These are phyloP conservation scores for Medauroidea extradentata DNA, from an alignment of 1,140 invertebrate genomes.

Conservation along the genomic window DNA sequence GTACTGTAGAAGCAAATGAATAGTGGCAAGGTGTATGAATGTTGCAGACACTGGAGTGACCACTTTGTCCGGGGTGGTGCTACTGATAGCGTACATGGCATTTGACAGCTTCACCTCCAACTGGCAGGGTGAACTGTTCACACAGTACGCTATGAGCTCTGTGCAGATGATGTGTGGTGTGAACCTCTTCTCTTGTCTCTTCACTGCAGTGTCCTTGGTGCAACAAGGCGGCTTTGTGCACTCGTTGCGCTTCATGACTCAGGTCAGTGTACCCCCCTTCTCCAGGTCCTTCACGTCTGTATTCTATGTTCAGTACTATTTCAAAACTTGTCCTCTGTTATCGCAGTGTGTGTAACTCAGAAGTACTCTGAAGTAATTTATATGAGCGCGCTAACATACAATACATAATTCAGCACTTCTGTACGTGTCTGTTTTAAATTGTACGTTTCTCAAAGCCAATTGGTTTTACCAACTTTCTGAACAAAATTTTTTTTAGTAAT, in stretches of 20 bases:
- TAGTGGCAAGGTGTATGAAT: too few relatives aligned
- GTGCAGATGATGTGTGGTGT: constrained; percentile 98
- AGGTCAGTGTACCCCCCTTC: constrained; percentile 41
- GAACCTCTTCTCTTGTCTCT: constrained; percentile 90
- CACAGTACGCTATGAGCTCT: constrained; percentile 72
- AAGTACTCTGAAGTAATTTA: too few relatives aligned
- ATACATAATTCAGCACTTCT: too few relatives aligned
- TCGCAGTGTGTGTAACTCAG: too few relatives aligned
- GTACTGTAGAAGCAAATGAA: too few relatives aligned
- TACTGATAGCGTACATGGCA: constrained; percentile 85
- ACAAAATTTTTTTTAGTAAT: too few relatives aligned
- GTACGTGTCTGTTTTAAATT: too few relatives aligned
- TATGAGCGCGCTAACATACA: too few relatives aligned
- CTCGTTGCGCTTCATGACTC: constrained; percentile 72
- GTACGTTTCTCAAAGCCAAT: too few relatives aligned
- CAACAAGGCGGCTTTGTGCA: constrained; percentile 79
- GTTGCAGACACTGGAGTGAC: constrained; percentile 55
- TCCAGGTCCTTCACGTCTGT: neutral
- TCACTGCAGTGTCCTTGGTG: constrained; percentile 82
- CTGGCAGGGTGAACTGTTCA: constrained; percentile 93
- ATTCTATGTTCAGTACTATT: neutral
- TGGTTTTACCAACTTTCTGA: too few relatives aligned
- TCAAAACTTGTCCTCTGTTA: too few relatives aligned
- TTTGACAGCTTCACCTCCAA: constrained; percentile 98
- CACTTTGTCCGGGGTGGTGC: constrained; percentile 81